These are phyloP conservation scores for Hirtodrosophila duncani DNA, from an alignment of 2,888 invertebrate species.

Conservation along the genomic window DNA sequence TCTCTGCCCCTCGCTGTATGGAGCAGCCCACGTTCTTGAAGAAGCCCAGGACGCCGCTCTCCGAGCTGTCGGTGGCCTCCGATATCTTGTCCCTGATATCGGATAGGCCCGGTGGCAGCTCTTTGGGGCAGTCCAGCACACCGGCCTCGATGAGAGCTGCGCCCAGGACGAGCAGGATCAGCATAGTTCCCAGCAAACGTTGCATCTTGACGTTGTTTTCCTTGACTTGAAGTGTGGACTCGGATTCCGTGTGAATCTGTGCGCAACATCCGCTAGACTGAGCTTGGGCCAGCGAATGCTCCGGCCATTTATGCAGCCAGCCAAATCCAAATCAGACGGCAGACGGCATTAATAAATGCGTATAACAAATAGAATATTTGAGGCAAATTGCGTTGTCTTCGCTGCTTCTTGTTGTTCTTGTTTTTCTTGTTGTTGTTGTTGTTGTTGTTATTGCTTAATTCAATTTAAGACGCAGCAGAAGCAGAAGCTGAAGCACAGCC, in stretches of 20 bases:
- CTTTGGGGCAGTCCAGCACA: conserved; percentile 69
- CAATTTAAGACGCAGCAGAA: no score
- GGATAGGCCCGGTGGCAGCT: conserved; percentile 41
- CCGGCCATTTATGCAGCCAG: no score
- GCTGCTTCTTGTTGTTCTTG: no score
- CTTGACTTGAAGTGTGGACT: neutral
- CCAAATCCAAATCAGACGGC: no score
- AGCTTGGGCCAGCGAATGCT: conserved; percentile 33
- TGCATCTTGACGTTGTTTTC: conserved; percentile 14
- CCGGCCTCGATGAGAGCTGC: conserved; percentile 42
- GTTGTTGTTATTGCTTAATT: no score
- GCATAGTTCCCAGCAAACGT: conserved; percentile 14
- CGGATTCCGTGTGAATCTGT: conserved; percentile 9
- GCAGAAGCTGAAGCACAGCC: no score
- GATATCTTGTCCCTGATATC: conserved; percentile 55
- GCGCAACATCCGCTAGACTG: conserved; percentile 39
- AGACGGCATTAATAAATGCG: no score
- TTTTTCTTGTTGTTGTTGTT: no score
- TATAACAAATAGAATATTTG: no score
- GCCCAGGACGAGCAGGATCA: conserved; percentile 40
- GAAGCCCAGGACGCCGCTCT: conserved; percentile 58
- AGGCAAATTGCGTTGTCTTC: no score
- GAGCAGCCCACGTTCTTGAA: conserved; percentile 73
- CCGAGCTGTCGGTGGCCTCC: conserved; percentile 36
- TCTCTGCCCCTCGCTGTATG: conserved; percentile 67